A percentile compares a stretch with the other conserved stretches of the same genome.
Conservation (phyloP, 2,113 vertebrate genomes). For the Anolis sagrei region DNA sequence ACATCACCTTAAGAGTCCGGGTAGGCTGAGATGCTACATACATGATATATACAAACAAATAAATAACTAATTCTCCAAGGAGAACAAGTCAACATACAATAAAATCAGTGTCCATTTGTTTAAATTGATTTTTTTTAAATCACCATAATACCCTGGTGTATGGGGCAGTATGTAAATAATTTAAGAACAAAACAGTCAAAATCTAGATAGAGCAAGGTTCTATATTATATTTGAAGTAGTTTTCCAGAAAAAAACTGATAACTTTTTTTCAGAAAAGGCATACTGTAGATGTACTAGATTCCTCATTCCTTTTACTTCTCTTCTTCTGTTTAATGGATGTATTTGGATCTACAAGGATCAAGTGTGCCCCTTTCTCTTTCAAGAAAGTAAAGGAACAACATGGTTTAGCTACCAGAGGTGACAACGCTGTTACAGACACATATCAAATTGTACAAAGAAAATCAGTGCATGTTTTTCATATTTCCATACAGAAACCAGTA, state of each 20-base stretch:
- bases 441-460: slow-evolving; percentile 23
- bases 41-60: too few species aligned
- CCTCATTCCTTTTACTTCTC: neutral
- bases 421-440: slow-evolving; percentile 40
- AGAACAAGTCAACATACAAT: too few species aligned
- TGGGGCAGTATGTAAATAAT: too few species aligned
- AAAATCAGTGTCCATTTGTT: too few species aligned
- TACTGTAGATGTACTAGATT: neutral
- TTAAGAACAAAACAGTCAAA: too few species aligned
- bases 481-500: slow-evolving; percentile 23
- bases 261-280: slow-evolving; percentile 47
- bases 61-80: too few species aligned
- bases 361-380: slow-evolving; percentile 42
- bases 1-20: too few species aligned
- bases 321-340: slow-evolving; percentile 54
- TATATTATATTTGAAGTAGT: neutral
- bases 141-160: too few species aligned
- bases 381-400: slow-evolving; percentile 55
- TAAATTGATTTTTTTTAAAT: too few species aligned
- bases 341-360: slow-evolving; percentile 58
- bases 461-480: neutral
- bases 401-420: neutral
- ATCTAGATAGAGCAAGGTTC: neutral
- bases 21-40: too few species aligned
- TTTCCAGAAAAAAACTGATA: neutral